These are phyloP conservation scores for Sarcophaga caerulescens DNA, from an alignment of 2,888 invertebrate species.

Conservation along the genomic window DNA sequence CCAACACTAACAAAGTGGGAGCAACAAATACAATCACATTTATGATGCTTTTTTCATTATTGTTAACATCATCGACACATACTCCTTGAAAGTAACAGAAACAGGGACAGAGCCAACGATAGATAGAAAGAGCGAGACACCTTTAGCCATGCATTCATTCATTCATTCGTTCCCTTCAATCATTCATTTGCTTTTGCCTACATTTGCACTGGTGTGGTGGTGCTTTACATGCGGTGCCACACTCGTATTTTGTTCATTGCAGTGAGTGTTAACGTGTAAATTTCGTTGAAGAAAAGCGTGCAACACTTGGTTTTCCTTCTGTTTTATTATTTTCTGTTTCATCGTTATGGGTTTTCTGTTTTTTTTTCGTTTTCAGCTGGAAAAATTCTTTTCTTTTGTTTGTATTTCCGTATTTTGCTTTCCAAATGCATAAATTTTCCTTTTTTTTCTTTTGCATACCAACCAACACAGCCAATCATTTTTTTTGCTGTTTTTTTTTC, in stretches of 20 bases:
- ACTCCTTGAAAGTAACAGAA: neutral
- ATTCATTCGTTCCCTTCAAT: neutral
- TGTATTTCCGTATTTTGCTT: neutral
- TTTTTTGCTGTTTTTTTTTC: no score
- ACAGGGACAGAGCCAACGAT: no score
- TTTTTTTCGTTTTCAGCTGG: neutral
- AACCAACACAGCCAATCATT: constrained; percentile 1
- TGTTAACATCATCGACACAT: neutral
- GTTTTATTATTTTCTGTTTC: neutral
- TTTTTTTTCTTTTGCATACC: neutral
- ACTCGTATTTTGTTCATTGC: neutral
- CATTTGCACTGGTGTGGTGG: neutral
- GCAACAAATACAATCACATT: constrained; percentile 17
- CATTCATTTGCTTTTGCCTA: constrained; percentile 7
- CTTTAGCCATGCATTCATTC: neutral
- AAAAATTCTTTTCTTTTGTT: neutral
- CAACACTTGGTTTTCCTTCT: constrained; percentile 44
- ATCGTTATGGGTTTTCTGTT: constrained; percentile 2
- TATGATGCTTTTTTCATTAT: constrained; percentile 9
- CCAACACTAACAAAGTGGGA: no score
- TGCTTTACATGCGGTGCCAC: neutral
- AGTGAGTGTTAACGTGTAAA: constrained; percentile 53
- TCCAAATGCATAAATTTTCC: neutral
- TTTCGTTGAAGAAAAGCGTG: constrained; percentile 51
- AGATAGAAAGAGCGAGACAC: no score